phyloP scores from a whole-genome alignment of 2,113 vertebrate species.

The Eolophus roseicapilla region DNA sequence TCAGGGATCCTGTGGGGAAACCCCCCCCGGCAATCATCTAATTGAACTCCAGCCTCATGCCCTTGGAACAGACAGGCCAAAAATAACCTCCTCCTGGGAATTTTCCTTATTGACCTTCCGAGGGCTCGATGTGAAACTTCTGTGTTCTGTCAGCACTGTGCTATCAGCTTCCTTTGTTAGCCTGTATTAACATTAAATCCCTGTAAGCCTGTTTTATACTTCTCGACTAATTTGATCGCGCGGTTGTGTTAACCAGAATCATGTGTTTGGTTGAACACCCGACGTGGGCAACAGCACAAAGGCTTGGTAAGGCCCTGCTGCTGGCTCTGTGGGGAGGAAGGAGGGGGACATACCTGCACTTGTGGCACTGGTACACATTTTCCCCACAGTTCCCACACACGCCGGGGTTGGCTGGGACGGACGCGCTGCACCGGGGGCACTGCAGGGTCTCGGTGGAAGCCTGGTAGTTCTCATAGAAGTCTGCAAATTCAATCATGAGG shows the following conservation, averaged over 20 bases:
- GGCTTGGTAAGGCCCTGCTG: background rate
- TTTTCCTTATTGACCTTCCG: background rate
- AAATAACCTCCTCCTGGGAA: background rate
- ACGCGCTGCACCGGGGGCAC: conserved; percentile 96
- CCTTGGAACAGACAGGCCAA: background rate
- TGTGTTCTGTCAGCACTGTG: background rate
- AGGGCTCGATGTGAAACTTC: background rate
- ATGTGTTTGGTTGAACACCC: background rate
- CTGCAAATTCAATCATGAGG: conserved; percentile 98
- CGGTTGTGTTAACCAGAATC: background rate
- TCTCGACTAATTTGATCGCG: conserved; percentile 45
- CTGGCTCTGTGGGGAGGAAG: background rate
- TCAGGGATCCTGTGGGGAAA: background rate
- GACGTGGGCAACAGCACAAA: background rate
- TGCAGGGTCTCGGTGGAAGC: conserved; percentile 96
- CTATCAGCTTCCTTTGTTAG: conserved; percentile 7
- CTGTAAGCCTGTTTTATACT: conserved; percentile 67
- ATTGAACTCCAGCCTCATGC: background rate
- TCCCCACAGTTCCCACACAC: conserved; percentile 98
- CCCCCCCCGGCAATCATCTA: background rate
- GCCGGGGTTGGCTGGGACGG: conserved; percentile 94
- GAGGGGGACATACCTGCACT: conserved; percentile 84
- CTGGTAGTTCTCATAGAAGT: conserved; percentile 99
- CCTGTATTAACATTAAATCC: conserved; percentile 42
- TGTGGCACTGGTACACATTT: conserved; percentile 98